Conservation (phyloP, 2,888 invertebrate species). For the Dynastes hyllus region DNA sequence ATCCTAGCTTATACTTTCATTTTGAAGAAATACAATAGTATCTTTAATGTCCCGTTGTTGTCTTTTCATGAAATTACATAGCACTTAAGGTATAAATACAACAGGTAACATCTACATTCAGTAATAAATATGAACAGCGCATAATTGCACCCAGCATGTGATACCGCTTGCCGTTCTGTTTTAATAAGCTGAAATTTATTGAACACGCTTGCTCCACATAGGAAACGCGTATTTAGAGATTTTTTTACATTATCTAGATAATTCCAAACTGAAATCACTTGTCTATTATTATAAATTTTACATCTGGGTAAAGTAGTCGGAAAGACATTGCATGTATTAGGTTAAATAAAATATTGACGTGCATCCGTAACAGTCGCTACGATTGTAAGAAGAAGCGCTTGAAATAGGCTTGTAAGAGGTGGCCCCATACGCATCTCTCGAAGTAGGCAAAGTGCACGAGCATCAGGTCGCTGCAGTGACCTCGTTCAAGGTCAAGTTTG, state of each 20-base stretch:
- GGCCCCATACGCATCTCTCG: slow-evolving; percentile 56
- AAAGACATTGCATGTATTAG: no score
- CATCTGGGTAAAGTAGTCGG: no score
- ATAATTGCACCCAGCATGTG: slow-evolving; percentile 9
- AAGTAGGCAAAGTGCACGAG: slow-evolving; percentile 68
- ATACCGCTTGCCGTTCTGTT: slow-evolving; percentile 3
- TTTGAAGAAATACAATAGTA: no score
- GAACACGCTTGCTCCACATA: neutral
- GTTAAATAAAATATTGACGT: neutral
- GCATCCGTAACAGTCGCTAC: slow-evolving; percentile 7
- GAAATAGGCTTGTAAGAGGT: slow-evolving; percentile 51
- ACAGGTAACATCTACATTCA: neutral
- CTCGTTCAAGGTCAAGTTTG: slow-evolving; percentile 69
- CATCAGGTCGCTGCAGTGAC: slow-evolving; percentile 69
- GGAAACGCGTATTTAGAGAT: neutral
- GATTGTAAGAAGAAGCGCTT: slow-evolving; percentile 8
- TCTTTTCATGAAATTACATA: no score
- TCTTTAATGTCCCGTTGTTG: no score
- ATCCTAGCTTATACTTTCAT: no score
- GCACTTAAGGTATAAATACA: no score
- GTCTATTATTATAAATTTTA: no score
- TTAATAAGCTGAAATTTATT: neutral
- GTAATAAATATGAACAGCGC: neutral
- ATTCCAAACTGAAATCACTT: no score
- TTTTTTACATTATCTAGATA: neutral